phyloP scores from a whole-genome alignment of 2,113 vertebrate genomes.

The Callipepla californica region DNA sequence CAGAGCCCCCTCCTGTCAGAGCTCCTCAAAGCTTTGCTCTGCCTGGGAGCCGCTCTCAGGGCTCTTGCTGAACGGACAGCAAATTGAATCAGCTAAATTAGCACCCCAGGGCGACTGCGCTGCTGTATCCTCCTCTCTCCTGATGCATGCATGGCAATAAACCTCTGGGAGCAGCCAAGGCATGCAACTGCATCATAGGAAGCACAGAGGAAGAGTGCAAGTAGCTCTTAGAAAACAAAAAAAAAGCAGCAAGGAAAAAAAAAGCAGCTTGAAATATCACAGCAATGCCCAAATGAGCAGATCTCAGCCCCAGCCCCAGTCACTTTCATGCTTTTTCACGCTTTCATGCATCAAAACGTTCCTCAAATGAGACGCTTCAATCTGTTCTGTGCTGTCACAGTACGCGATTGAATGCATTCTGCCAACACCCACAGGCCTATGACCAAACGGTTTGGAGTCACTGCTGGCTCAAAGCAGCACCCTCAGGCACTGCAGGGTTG shows the following conservation, averaged over 20 bases:
- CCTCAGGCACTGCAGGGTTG: neutral
- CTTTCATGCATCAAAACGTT: neutral
- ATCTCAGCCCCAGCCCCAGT: neutral
- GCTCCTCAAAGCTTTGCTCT: neutral
- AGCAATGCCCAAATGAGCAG: neutral
- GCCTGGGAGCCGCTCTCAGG: too few species aligned
- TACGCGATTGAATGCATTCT: accelerated
- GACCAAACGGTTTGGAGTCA: neutral
- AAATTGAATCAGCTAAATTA: constrained; percentile 3
- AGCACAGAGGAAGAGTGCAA: neutral
- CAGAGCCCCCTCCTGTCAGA: too few species aligned
- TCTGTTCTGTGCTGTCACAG: neutral
- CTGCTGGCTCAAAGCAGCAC: neutral
- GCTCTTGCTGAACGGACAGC: constrained; percentile 1
- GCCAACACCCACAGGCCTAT: neutral
- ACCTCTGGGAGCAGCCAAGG: neutral
- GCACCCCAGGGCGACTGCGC: neutral
- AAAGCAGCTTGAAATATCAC: neutral
- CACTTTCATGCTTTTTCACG: neutral
- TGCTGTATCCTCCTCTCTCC: neutral
- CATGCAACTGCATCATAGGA: too few species aligned
- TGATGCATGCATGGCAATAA: neutral
- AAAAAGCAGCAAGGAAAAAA: too few species aligned
- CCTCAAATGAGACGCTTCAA: neutral
- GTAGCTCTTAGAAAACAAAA: neutral